These are phyloP conservation scores for Globodera rostochiensis DNA, from an alignment of 1,140 invertebrate species.

Conservation along the genomic window DNA sequence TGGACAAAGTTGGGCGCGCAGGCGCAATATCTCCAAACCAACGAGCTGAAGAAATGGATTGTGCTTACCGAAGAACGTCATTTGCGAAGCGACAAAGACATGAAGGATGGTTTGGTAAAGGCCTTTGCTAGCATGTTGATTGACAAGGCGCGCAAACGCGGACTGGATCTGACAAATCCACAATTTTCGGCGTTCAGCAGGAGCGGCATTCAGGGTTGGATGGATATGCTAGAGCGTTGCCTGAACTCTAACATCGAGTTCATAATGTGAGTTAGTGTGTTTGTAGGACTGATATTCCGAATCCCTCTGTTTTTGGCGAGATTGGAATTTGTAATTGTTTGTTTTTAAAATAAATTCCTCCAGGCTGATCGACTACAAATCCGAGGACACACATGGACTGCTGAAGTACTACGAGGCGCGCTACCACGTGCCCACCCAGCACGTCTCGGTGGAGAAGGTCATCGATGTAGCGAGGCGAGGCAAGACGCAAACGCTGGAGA, in stretches of 20 bases:
- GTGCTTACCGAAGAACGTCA: conserved; percentile 27
- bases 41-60: conserved; percentile 40
- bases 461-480: conserved; percentile 34
- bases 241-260: conserved; percentile 40
- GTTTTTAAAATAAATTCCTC: neutral
- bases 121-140: conserved; percentile 35
- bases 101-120: conserved; percentile 2
- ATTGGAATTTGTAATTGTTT: conserved; percentile 27
- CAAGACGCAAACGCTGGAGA: conserved; percentile 39
- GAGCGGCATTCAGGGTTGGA: conserved; percentile 26
- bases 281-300: conserved; percentile 30
- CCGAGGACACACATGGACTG: conserved; percentile 41
- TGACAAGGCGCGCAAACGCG: conserved; percentile 32
- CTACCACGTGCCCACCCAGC: conserved; percentile 39
- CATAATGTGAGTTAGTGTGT: conserved; percentile 27
- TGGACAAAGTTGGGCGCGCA: conserved; percentile 28
- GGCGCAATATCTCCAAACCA: conserved; percentile 30
- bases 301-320: conserved; percentile 30
- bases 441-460: conserved; percentile 43
- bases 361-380: conserved; percentile 32
- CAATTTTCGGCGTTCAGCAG: conserved; percentile 11
- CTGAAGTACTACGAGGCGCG: conserved; percentile 44
- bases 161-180: conserved; percentile 20
- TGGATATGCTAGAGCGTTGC: conserved; percentile 42
- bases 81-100: neutral